Percentiles rank a stretch among this genome's conserved stretches.
Conservation (phyloP, 2,888 invertebrate species). For the Polydrusus cervinus region DNA sequence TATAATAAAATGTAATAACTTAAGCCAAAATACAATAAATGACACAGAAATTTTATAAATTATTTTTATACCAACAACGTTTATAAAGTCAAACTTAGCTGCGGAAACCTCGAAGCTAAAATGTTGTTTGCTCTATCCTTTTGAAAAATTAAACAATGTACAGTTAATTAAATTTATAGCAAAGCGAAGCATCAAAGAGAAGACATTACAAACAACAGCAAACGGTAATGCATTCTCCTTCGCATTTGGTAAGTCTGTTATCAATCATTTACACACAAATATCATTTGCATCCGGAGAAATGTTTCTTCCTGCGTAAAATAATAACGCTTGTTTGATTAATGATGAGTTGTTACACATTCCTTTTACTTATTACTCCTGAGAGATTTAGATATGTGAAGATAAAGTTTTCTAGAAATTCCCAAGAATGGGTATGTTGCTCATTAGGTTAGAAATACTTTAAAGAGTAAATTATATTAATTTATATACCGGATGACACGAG, state of each 20-base stretch:
- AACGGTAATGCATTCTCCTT: not conserved
- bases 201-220: not conserved
- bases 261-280: slow-evolving; percentile 23
- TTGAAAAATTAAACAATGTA: not conserved
- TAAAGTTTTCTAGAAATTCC: not conserved
- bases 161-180: slow-evolving; percentile 2
- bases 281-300: slow-evolving; percentile 19
- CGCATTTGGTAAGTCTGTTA: not conserved
- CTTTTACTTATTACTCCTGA: not conserved
- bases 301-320: slow-evolving; percentile 10
- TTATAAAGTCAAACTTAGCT: too few relatives aligned
- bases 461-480: too few relatives aligned
- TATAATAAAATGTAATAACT: too few relatives aligned
- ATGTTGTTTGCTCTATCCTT: too few relatives aligned
- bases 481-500: too few relatives aligned
- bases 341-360: slow-evolving; percentile 1
- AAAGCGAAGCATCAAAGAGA: slow-evolving; percentile 1
- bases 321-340: slow-evolving; percentile 19
- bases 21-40: not conserved
- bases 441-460: too few relatives aligned
- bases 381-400: not conserved
- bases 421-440: not conserved
- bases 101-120: too few relatives aligned
- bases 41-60: too few relatives aligned
- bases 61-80: too few relatives aligned